A percentile compares a stretch with the other conserved stretches of the same genome.
These are phyloP conservation scores for Polietes domitor DNA, from an alignment of 2,888 invertebrate species.

Conservation along the genomic window DNA sequence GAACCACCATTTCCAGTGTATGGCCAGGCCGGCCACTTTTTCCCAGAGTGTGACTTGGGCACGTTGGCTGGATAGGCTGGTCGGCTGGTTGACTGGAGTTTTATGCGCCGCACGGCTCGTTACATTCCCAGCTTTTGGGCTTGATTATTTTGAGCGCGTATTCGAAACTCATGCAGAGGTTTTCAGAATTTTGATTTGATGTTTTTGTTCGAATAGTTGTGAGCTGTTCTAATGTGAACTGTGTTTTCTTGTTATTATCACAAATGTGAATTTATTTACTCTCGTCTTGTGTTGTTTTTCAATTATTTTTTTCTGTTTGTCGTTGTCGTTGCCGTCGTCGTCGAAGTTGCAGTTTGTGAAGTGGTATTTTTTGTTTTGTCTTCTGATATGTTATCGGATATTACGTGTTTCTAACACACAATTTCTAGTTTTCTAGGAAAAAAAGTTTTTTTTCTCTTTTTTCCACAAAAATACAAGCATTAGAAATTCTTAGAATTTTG, in stretches of 20 bases:
- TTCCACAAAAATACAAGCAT: neutral
- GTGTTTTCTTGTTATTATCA: conserved; percentile 7
- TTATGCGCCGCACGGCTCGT: neutral
- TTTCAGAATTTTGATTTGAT: conserved; percentile 24
- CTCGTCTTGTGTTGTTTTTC: neutral
- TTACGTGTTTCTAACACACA: conserved; percentile 29
- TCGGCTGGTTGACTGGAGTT: neutral
- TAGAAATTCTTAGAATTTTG: conserved; percentile 12
- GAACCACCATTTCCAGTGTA: neutral
- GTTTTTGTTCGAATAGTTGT: too few relatives aligned
- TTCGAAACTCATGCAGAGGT: conserved; percentile 32
- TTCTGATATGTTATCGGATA: conserved; percentile 24
- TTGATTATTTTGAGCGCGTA: conserved; percentile 29
- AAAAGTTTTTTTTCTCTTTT: neutral
- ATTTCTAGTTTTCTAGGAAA: conserved; percentile 23
- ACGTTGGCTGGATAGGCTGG: neutral
- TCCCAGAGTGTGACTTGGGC: neutral
- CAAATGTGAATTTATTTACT: conserved; percentile 15
- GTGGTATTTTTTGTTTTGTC: conserved; percentile 5
- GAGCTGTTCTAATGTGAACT: neutral
- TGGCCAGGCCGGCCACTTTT: neutral
- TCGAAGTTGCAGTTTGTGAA: neutral
- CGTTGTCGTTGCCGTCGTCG: neutral
- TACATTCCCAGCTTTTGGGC: neutral
- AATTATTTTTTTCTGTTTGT: neutral